Evolutionary conservation across 2,888 invertebrate genomes (phyloP).

Genomic region (Xestobium rufovillosum): DNA sequence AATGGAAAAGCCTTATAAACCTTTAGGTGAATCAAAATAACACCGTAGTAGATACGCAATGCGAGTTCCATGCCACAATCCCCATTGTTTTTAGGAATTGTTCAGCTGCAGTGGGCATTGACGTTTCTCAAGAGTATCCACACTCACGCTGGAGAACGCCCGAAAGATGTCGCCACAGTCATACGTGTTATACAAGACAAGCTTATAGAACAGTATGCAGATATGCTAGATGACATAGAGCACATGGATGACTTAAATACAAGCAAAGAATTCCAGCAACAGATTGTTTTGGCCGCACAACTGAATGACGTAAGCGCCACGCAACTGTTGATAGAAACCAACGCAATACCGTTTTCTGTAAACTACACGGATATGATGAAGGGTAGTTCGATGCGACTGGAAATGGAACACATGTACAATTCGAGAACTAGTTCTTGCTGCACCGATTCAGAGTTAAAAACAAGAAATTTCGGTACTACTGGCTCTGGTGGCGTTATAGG

Average conservation of each 20-base stretch:
- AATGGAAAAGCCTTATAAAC: conserved; percentile 24
- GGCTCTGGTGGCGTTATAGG: too few relatives aligned
- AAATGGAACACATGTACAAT: too few relatives aligned
- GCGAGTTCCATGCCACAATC: too few relatives aligned
- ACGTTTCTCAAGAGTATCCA: conserved; percentile 38
- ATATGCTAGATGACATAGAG: conserved; percentile 25
- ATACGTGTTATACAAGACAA: conserved; percentile 39
- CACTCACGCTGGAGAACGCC: conserved; percentile 34
- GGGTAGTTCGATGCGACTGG: too few relatives aligned
- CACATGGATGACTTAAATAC: conserved; percentile 10
- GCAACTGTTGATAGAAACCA: conserved; percentile 21
- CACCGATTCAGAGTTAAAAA: too few relatives aligned
- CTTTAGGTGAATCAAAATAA: conserved; percentile 21
- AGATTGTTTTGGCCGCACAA: conserved; percentile 20
- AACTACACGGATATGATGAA: conserved; percentile 35
- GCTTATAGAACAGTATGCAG: conserved; percentile 39
- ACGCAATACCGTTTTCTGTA: conserved; percentile 33
- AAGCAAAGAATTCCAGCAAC: conserved; percentile 11
- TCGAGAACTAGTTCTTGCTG: too few relatives aligned
- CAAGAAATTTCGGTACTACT: too few relatives aligned
- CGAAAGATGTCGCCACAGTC: conserved; percentile 38
- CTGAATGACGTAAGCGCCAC: conserved; percentile 23
- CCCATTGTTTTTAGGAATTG: conserved; percentile 34
- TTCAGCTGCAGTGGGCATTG: conserved; percentile 43
- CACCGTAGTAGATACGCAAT: background rate